phyloP scores from a whole-genome alignment of 2,888 invertebrate species.

The Spisula solida region DNA sequence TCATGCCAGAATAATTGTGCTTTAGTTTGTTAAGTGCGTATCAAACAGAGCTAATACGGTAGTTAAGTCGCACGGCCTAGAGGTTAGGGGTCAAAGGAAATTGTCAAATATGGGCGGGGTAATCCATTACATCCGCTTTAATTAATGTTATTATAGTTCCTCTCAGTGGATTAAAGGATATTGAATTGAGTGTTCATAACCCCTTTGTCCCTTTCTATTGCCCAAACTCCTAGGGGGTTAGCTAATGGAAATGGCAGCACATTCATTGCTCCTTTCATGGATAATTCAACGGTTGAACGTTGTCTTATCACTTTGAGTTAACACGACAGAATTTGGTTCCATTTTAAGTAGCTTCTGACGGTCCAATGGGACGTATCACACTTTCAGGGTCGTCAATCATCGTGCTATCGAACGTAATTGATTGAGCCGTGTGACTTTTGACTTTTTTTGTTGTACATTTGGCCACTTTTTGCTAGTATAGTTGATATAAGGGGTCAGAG shows the following conservation, averaged over 20 bases:
- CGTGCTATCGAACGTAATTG: not conserved
- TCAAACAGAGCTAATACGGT: not conserved
- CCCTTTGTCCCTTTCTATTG: slow-evolving; percentile 37
- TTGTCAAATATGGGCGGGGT: slow-evolving; percentile 28
- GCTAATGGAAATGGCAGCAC: slow-evolving; percentile 43
- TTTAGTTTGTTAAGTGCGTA: not conserved
- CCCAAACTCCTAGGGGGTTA: slow-evolving; percentile 31
- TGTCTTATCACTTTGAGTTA: slow-evolving; percentile 38
- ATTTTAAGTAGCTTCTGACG: slow-evolving; percentile 15
- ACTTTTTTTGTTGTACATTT: not conserved
- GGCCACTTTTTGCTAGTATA: not conserved
- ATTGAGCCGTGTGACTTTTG: slow-evolving; percentile 4
- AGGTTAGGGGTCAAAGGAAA: slow-evolving; percentile 8
- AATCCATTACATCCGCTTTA: slow-evolving; percentile 48
- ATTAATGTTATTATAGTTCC: slow-evolving; percentile 27
- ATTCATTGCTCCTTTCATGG: slow-evolving; percentile 34
- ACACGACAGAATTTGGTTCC: not conserved
- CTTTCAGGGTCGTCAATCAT: not conserved
- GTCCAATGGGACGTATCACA: not conserved
- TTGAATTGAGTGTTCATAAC: not conserved
- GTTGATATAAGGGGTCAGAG: not conserved
- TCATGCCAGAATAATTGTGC: no score
- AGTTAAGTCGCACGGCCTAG: not conserved
- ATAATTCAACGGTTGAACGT: slow-evolving; percentile 44
- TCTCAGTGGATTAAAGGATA: not conserved